Conservation (phyloP, 1,140 invertebrate species). For the Littorina saxatilis region DNA sequence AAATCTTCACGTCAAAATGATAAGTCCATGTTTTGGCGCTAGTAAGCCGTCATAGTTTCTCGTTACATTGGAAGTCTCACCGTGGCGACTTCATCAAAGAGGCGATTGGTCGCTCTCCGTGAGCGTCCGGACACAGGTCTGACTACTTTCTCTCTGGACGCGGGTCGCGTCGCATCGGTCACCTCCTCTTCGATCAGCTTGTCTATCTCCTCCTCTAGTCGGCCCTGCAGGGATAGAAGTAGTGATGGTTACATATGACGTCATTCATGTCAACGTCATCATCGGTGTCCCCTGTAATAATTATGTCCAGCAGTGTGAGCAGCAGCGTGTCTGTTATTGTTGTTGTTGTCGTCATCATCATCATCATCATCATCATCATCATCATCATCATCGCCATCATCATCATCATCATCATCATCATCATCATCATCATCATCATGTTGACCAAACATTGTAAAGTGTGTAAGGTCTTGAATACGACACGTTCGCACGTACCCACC, state of each 20-base stretch:
- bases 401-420: background rate
- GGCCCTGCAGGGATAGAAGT: background rate
- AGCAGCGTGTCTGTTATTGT: background rate
- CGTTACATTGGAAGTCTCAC: too few species aligned
- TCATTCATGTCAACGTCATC: background rate
- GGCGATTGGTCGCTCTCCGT: background rate
- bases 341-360: background rate
- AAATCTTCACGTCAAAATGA: background rate
- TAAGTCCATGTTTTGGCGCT: background rate
- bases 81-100: constrained; percentile 16
- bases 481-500: background rate
- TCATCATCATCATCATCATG: constrained; percentile 7
- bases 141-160: background rate
- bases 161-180: background rate
- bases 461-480: background rate
- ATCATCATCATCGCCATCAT: background rate
- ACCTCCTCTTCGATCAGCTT: background rate
- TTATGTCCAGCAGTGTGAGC: background rate
- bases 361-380: background rate
- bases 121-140: background rate
- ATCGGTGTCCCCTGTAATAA: too few species aligned
- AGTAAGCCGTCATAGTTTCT: too few species aligned
- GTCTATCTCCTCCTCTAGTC: background rate
- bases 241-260: too few species aligned
- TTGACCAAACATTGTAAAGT: background rate